Evolutionary conservation across 2,797 vertebrate genomes (phyloP).

Genomic region (Labroides dimidiatus): DNA sequence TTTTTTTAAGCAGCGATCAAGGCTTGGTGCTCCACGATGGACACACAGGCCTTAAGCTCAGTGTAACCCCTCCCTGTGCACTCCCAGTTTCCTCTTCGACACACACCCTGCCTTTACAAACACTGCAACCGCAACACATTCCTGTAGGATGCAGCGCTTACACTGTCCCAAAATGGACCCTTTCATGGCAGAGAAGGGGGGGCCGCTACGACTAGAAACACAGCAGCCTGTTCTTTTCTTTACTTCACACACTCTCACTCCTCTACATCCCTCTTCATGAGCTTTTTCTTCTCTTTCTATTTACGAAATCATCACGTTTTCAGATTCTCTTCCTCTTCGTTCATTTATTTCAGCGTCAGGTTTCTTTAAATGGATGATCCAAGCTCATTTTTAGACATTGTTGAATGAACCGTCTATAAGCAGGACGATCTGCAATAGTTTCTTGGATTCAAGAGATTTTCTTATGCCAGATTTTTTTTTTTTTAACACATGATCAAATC

Average conservation of each 20-base stretch:
- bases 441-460: background rate
- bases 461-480: background rate
- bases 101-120: constrained; percentile 57
- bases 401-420: background rate
- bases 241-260: constrained; percentile 2
- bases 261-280: background rate
- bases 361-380: background rate
- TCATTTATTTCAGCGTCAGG: constrained; percentile 12
- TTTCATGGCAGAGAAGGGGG: constrained; percentile 48
- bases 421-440: background rate
- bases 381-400: background rate
- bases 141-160: constrained; percentile 60
- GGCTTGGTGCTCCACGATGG: constrained; percentile 29
- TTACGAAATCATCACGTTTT: constrained; percentile 4
- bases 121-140: constrained; percentile 60
- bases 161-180: constrained; percentile 64
- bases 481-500: background rate
- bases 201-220: constrained; percentile 28
- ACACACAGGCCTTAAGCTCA: constrained; percentile 32
- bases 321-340: too few relatives aligned
- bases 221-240: constrained; percentile 13
- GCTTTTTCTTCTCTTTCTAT: constrained; percentile 14
- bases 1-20: constrained; percentile 33
- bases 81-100: constrained; percentile 37
- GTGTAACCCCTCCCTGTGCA: constrained; percentile 33